Evolutionary conservation across 2,113 vertebrate genomes (phyloP), one percentile per base, ranked within the genome.

Genomic region (Cairina moschata): DNA sequence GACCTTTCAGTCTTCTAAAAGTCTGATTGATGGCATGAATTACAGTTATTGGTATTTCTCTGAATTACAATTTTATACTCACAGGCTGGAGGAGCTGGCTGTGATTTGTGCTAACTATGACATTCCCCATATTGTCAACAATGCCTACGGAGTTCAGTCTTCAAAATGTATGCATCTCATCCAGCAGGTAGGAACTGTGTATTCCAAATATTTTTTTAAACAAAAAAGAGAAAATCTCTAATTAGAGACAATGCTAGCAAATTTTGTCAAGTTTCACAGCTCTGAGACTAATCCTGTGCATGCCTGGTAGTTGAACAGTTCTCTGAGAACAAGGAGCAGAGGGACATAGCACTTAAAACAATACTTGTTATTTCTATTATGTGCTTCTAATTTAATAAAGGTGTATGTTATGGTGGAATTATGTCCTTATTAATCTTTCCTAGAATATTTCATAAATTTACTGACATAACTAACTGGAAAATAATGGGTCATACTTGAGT

Each of bases 121-220:
- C 78, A 97, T 99, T 82, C 99, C 99, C 17, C 99, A 99, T 91
- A 98, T 99, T 76, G 99, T 99, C 59, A 99, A 99, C 98, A 99
- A 99, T 84, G 99, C 99, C 0, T 99, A 99, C 13, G 99, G 99
- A 72, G 95, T 99, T 8, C 99, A 99, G 94, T 99, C 99, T 38
- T 99, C 99, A 63, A 99, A 99, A 93, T 99, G 99, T 93, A 99
- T 99, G 99, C 99, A 99, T 86, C 99, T 99, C 8, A 99, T 99
- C 93, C 99, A 99, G 56, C 99, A 99, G 98, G 99, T 99, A 98
- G 95, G 91, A 83, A 59, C 65, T 42, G 22, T 82, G 34, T 71
- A n/a, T 91, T 83, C 91, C 38, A 31, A 66, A 8, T 42, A 13
- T 1, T 31, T 55, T 77, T 72, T 46, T 20, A 20, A 11, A 17